A percentile compares a stretch with the other conserved stretches of the same genome.
phyloP scores from a whole-genome alignment of 1,140 invertebrate species.

The Drosophila azteca region DNA sequence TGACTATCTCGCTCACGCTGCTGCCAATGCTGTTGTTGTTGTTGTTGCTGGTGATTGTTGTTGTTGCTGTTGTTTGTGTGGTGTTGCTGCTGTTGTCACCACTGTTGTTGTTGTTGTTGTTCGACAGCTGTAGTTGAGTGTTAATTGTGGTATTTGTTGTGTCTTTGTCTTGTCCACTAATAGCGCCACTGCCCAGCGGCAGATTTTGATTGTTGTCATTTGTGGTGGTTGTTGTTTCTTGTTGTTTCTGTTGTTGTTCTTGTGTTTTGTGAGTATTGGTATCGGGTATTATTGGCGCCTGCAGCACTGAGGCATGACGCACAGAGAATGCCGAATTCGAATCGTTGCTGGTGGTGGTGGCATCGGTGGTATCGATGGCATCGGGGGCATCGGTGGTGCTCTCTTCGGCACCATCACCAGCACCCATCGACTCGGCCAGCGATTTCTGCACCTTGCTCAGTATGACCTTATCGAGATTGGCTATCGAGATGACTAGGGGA shows the following conservation, averaged over 20 bases:
- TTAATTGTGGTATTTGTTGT: conserved; percentile 4
- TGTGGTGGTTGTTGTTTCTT: conserved; percentile 26
- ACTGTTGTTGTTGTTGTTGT: not conserved
- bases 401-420: not conserved
- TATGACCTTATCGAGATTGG: conserved; percentile 83
- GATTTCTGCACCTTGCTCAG: conserved; percentile 76
- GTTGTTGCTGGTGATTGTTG: conserved; percentile 14
- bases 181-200: conserved; percentile 16
- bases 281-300: conserved; percentile 41
- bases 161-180: conserved; percentile 26
- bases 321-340: conserved; percentile 71
- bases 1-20: conserved; percentile 58
- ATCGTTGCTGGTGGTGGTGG: conserved; percentile 27
- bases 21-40: conserved; percentile 29
- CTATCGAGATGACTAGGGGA: conserved; percentile 83
- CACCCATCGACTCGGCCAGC: conserved; percentile 33
- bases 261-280: conserved; percentile 5
- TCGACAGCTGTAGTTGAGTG: not conserved
- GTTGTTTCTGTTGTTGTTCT: conserved; percentile 18
- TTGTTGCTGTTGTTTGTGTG: conserved; percentile 16
- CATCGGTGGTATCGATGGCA: not conserved
- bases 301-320: conserved; percentile 58
- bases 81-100: not conserved
- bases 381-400: conserved; percentile 15
- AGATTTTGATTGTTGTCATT: conserved; percentile 17